Evolutionary conservation across 2,113 vertebrate genomes (phyloP).

Genomic region (Candoia aspera): DNA sequence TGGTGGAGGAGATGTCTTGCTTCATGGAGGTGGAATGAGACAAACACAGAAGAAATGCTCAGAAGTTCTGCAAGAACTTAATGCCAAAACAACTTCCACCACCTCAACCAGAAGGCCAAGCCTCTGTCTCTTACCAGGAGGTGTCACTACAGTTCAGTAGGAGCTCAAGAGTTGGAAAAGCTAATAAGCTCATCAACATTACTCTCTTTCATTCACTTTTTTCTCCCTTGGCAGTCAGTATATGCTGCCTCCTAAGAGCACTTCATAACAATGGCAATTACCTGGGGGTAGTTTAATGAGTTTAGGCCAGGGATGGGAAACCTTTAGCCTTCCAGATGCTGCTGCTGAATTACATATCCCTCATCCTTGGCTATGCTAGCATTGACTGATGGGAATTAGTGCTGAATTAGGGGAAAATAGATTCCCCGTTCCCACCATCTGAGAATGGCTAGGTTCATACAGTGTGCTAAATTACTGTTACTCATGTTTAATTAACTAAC

Average conservation of each 20-base stretch:
- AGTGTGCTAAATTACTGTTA: neutral
- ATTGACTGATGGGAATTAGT: neutral
- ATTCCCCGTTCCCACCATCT: neutral
- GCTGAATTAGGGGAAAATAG: neutral
- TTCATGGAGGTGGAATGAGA: neutral
- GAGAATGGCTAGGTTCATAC: neutral
- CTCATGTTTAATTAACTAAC: neutral
- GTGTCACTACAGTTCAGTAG: conserved; percentile 73
- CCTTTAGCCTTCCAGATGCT: neutral
- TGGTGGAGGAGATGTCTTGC: conserved; percentile 15
- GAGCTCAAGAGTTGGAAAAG: conserved; percentile 27
- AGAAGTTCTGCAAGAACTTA: neutral
- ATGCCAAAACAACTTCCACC: neutral
- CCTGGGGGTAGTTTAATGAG: neutral
- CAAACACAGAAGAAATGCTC: neutral
- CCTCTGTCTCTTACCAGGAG: conserved; percentile 70
- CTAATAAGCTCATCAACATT: neutral
- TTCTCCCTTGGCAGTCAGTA: too few relatives aligned
- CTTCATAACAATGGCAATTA: neutral
- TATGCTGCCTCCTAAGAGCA: neutral
- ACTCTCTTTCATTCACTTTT: neutral
- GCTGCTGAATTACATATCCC: neutral
- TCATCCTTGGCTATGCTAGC: neutral
- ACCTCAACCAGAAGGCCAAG: neutral
- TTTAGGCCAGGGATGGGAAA: neutral